Base-by-base conservation (phyloP, 1,140 invertebrate genomes). In the Trialeurodes vaporariorum region DNA sequence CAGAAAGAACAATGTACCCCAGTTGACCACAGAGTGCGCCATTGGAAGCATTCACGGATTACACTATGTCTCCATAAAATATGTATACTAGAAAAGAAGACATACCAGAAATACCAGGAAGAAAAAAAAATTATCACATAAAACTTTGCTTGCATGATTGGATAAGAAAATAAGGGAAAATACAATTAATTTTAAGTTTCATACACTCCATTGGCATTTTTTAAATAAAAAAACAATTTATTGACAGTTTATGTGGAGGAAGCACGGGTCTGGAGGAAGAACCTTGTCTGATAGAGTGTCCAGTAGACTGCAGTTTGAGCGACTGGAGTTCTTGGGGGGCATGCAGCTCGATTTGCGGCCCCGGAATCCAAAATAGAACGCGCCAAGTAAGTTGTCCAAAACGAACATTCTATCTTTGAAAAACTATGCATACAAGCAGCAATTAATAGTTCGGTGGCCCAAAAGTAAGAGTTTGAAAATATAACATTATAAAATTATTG, bases 241-340 rank as follows among this genome's bases (percentile, higher is more conserved):
- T 67, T 34, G 69, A 22, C 64, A 76, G 75, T 65, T 67, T 76
- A 24, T 78, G 77, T 71, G 76, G 72, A 66, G 74, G 72, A 64
- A 71, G 71, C 59, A 72, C 75, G 9, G 78, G 81, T 25, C 73
- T 85, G 21, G 74, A 83, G 64, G 79, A 82, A 58, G 82, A 82
- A 61, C 77, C 81, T 22, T 88, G 86, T 74, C 77, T 81, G n/a
- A 81, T 86, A 61, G 79, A 83, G 0, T 87, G 86, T 73, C 82
- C 84, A 1, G 76, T 82, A 2, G 86, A 87, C 76, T 88, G 86
- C 72, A 81, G 83, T 1, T 73, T 84, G 62, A 83, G 83, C 11
- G 78, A 83, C 11, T 88, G 86, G 86, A 81, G 81, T 0, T 71
- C 81, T 13, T 85, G 83, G 83, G 80, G 81, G 1, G 77, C 79